Evolutionary conservation across 2,888 invertebrate genomes (phyloP), one percentile per base, ranked within the genome.

Genomic region (Pocota personata): DNA sequence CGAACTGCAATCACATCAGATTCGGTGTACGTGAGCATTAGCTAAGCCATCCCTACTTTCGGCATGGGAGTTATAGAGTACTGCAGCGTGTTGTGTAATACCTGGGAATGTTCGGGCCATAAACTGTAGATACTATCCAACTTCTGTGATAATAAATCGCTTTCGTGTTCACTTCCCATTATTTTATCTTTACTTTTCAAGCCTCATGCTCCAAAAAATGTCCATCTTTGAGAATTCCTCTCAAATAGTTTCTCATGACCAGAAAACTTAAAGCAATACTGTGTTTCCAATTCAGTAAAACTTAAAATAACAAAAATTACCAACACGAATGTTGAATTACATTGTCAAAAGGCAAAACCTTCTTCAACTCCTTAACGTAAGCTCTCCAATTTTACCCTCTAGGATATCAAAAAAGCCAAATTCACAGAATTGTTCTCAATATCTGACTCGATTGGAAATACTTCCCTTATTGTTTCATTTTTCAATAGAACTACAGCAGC

Each of bases 401-500:
- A 69, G 58, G 60, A 77, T 43, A 77, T 69, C 60, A 40, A 55
- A 55, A 55, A 55, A 35, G 62, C 32, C 35, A 48, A 78, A 64
- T 79, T 72, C 40, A 19, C 46, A 62, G 48, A 48, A 48, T 10
- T 48, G 32, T 55, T 62, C 52, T 55, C 60, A 43, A 71, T 52
- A 69, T 78, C 71, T 62, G 64, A 52, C 64, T 58, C 73, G 24
- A 73, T 66, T 66, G 58, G 40, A 73, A 79, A 60, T 52, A 32
- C 64, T 14, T 67, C 62, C 30, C 52, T 67, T 67, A 75, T 80
- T 80, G 73, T 75, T 75, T 80, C 75, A 50, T 60, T 55, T 67
- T 75, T 64, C 60, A 60, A 80, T 55, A 27, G 58, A 37, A 32
- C 40, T 43, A 62, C 24, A 16, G 55, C 71, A 46, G 24, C 37